Evolutionary conservation across 37 sponge, comb jelly and placozoan genomes (phyloP).

Genomic region (Agelas oroides): DNA sequence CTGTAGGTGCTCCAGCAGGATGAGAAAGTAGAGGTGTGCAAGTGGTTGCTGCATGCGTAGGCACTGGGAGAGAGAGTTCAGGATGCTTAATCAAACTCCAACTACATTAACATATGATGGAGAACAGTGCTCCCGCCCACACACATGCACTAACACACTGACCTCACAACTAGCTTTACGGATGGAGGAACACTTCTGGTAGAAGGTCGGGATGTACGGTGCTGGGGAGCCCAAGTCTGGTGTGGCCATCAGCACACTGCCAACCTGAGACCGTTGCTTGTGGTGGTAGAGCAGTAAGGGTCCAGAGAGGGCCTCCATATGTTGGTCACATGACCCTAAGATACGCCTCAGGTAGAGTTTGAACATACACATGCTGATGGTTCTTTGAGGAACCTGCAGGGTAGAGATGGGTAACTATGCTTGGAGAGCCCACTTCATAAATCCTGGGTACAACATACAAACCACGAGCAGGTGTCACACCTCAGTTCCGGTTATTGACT

Average conservation of each 20-base stretch:
- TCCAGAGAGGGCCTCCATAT: conserved; percentile 9
- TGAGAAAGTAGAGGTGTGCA: conserved; percentile 85
- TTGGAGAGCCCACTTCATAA: no score
- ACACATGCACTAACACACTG: no score
- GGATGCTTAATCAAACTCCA: no score
- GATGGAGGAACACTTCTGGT: conserved; percentile 57
- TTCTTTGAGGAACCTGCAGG: conserved; percentile 20
- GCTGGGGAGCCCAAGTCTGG: background rate
- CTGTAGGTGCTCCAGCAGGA: conserved; percentile 74
- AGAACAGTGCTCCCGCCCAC: no score
- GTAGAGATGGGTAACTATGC: background rate
- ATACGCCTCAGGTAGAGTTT: conserved; percentile 64
- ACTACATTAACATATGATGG: no score
- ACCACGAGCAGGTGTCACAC: no score
- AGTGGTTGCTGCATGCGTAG: conserved; percentile 80
- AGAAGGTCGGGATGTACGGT: conserved; percentile 64
- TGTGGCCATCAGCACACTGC: conserved; percentile 11
- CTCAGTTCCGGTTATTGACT: no score
- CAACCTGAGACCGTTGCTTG: conserved; percentile 23
- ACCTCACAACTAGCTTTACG: conserved; percentile 23
- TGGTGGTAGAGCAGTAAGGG: conserved; percentile 52
- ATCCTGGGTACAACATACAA: no score
- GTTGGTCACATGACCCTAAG: conserved; percentile 48
- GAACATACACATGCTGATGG: conserved; percentile 32
- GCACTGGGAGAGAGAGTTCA: conserved; percentile 30